Conservation (phyloP, 53 echinoderm and acorn worm genomes). For the Luidia sarsii region DNA sequence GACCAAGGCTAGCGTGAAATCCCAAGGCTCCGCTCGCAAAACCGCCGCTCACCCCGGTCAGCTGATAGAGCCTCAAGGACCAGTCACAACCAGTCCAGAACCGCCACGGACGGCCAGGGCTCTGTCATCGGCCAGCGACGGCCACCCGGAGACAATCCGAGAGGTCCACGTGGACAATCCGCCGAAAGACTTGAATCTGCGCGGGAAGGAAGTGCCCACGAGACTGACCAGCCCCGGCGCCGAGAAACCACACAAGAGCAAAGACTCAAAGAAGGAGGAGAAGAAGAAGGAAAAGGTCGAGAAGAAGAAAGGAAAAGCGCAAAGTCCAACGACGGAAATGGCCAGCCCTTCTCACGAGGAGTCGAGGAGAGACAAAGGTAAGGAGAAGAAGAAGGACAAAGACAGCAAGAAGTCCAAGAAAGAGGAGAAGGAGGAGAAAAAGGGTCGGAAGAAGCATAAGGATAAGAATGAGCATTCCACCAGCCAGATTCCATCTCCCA, state of each 20-base stretch:
- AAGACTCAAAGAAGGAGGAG: constrained; percentile 64
- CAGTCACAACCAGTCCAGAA: too few species aligned
- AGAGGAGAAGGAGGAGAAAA: constrained; percentile 56
- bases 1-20: too few species aligned
- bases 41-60: too few species aligned
- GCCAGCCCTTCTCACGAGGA: constrained; percentile 4
- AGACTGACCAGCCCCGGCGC: not conserved
- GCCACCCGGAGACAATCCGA: not conserved
- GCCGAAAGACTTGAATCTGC: constrained; percentile 7
- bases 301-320: constrained; percentile 57
- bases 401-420: constrained; percentile 54
- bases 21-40: too few species aligned
- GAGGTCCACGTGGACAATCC: constrained; percentile 43
- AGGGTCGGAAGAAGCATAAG: constrained; percentile 62
- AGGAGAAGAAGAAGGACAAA: constrained; percentile 47
- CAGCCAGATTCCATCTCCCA: not conserved
- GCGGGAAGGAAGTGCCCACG: not conserved
- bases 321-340: constrained; percentile 25
- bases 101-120: not conserved
- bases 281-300: constrained; percentile 67
- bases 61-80: too few species aligned
- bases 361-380: constrained; percentile 18
- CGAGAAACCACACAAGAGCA: constrained; percentile 31
- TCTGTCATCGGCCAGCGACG: not conserved
- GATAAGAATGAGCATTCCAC: constrained; percentile 38